These are phyloP conservation scores for Zaprionus kolodkinae DNA, from an alignment of 1,140 invertebrate species.

Conservation along the genomic window DNA sequence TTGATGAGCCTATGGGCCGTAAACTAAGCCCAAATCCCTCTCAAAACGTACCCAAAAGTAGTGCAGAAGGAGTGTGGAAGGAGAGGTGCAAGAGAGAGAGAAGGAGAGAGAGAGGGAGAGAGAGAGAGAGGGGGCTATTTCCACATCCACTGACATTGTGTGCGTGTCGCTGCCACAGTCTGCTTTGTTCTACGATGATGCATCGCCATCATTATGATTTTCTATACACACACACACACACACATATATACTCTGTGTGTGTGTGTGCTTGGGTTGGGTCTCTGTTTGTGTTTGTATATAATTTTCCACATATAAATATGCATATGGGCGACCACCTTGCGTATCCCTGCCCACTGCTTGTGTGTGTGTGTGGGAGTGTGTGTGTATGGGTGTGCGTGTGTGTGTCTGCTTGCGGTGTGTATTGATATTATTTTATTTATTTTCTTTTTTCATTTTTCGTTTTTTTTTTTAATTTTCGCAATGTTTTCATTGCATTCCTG, in stretches of 20 bases:
- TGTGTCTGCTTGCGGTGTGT: conserved; percentile 48
- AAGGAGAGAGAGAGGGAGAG: not conserved
- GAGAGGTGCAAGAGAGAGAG: too few species aligned
- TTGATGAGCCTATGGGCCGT: conserved; percentile 38
- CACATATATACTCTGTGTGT: conserved; percentile 19
- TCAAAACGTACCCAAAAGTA: conserved; percentile 22
- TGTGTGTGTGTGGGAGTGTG: conserved; percentile 41
- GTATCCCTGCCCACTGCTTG: conserved; percentile 41
- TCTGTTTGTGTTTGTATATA: conserved; percentile 75
- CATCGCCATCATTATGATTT: conserved; percentile 82
- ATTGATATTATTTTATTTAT: conserved; percentile 29
- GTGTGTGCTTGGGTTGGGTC: not conserved
- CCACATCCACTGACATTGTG: conserved; percentile 51
- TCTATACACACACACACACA: conserved; percentile 51
- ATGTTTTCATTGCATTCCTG: conserved; percentile 77
- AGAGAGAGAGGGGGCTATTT: not conserved
- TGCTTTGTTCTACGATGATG: conserved; percentile 76
- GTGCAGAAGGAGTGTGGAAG: not conserved
- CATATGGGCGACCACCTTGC: conserved; percentile 41
- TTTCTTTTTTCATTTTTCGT: not conserved
- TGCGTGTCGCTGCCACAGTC: conserved; percentile 68
- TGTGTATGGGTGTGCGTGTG: conserved; percentile 32
- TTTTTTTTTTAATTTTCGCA: conserved; percentile 45
- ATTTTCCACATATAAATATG: conserved; percentile 81
- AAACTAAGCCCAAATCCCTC: conserved; percentile 13